Evolutionary conservation across 2,797 vertebrate genomes (phyloP), one percentile per base, ranked within the genome.

Genomic region (Gymnodraco acuticeps): DNA sequence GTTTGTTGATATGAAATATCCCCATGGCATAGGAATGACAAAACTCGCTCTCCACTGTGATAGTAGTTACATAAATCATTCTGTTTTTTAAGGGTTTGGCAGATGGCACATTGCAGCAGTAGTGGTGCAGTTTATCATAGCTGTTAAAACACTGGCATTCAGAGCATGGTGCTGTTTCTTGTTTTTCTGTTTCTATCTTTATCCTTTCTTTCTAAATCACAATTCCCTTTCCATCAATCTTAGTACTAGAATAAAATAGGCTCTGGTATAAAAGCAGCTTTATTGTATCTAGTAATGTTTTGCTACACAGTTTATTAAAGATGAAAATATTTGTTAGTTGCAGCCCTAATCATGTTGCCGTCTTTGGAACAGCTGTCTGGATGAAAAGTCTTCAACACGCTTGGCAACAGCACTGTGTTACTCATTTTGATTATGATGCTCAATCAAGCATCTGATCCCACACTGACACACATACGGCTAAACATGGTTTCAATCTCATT

Each of bases 41-140:
- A 73, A 76, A 66, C 52, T 53, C 51, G 48, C 80, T 74, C 67
- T 56, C 45, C 55, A 23, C 59, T 46, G 62, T n/a, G 60, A 76
- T 60, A 50, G 73, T 60, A 75, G 68, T 66, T 79, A 64, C 76
- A 89, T 80, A 84, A 78, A 83, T 87, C 84, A 70, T 72, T 77
- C 51, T 80, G 65, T 64, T 83, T 53, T 84, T 85, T 85, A 88
- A 70, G 77, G 72, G 68, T 65, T 82, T 17, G 33, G 71, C 81
- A 93, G 82, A 86, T 96, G 95, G 80, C 58, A 73, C 78, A 87
- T 85, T 80, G 70, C 60, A 63, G 76, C 64, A 58, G 42, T 50
- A 69, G 70, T 79, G 68, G 68, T 61, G 27, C 47, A 77, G 65
- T 82, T 77, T 72, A 59, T 85, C 66, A 83, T 61, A 50, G 45